Base-by-base conservation (phyloP, 1,140 invertebrate genomes). In the Trachymyrmex septentrionalis region DNA sequence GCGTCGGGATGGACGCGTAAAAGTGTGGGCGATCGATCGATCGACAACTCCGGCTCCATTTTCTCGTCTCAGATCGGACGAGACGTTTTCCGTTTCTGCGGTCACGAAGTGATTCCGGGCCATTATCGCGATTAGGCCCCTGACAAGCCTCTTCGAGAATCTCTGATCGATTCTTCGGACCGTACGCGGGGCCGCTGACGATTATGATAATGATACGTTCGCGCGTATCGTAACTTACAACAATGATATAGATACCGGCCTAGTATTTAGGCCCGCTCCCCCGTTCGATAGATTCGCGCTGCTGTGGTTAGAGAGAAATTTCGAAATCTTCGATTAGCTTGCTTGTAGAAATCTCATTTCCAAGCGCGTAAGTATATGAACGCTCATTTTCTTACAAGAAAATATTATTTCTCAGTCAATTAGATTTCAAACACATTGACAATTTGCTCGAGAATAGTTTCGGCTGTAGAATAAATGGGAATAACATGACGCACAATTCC, bases 121-220 rank as follows among this genome's bases (percentile, higher is more conserved):
- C 92, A 94, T 94, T 94, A 94, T 93, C 92, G 93, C 94, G 94
- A 95, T 95, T 95, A 94, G 92, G 92, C 92, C 92, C 24, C 90
- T 89, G 87, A 63, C 55, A 50, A 87, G 71, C 86, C 86, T 84
- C 71, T 75, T 57, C 24, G 69, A 61, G 63, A 0, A 81, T 76
- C 63, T 50, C 34, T 57, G 14, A 61, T 59, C 86, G 71, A 86
- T 71, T 82, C 75, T 87, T 84, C 86, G 76, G 85, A 67, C 86
- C 30, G 71, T 50, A 87, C 84, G 87, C 87, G 84, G 84, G 63
- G 63, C 82, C 81, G 87, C 89, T 88, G 86, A 86, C 93, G 92
- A 95, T 95, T 95, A 95, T 93, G 91, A 90, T 95, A 95, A 95
- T 95, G 90, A 95, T 92, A 95, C 91, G 90, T 93, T 93, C 69